Conservation (phyloP, 2,113 vertebrate species). For the Coryphaenoides rupestris region DNA sequence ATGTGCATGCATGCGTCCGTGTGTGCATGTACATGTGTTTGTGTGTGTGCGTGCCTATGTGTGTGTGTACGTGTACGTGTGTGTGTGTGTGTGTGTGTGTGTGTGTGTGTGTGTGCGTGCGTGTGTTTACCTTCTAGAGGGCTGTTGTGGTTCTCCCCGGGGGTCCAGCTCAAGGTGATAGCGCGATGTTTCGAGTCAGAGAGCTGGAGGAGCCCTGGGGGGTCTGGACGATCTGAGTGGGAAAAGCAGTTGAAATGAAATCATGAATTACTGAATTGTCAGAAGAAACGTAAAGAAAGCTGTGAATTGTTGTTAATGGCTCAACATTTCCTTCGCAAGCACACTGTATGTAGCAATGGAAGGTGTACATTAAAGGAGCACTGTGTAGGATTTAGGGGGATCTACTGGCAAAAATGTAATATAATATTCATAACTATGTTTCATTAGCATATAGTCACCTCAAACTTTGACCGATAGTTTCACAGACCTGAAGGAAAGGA, state of each 20-base stretch:
- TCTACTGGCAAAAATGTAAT: too few species aligned
- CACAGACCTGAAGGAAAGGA: too few species aligned
- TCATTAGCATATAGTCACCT: too few species aligned
- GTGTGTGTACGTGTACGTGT: background rate
- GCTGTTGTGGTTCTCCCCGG: slow-evolving; percentile 79
- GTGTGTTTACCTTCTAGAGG: slow-evolving; percentile 66
- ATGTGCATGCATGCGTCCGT: background rate
- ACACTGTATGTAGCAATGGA: too few species aligned
- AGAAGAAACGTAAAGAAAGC: too few species aligned
- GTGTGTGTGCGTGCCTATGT: slow-evolving; percentile 2
- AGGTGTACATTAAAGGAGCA: too few species aligned
- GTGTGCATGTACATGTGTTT: background rate
- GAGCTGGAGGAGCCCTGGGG: slow-evolving; percentile 65
- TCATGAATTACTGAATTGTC: too few species aligned
- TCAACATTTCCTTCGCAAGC: too few species aligned
- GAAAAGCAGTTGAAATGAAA: background rate
- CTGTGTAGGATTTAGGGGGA: too few species aligned
- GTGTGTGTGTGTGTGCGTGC: slow-evolving; percentile 9
- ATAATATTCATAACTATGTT: too few species aligned
- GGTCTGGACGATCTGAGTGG: slow-evolving; percentile 75
- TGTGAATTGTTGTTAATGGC: too few species aligned
- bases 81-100: background rate
- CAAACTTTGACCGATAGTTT: too few species aligned
- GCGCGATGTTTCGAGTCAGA: slow-evolving; percentile 42
- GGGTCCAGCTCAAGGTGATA: slow-evolving; percentile 74